These are phyloP conservation scores for Armadillidium nasatum DNA, from an alignment of 1,140 invertebrate genomes.

Conservation along the genomic window DNA sequence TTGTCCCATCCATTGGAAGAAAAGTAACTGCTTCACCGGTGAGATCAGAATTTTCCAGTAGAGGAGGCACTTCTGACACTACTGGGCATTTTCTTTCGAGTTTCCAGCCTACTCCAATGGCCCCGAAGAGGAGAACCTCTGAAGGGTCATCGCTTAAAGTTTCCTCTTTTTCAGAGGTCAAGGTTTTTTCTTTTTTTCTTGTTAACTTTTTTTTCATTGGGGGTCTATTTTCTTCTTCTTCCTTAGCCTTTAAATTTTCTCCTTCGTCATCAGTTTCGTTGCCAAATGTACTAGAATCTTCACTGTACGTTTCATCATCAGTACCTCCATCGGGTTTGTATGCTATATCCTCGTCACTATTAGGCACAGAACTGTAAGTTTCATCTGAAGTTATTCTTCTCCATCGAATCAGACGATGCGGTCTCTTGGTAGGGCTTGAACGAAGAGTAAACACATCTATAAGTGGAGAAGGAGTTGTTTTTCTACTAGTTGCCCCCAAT, in stretches of 20 bases:
- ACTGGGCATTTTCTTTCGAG: not conserved
- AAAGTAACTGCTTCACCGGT: not conserved
- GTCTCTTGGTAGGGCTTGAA: not conserved
- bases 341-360: not conserved
- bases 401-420: not conserved
- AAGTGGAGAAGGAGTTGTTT: not conserved
- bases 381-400: not conserved
- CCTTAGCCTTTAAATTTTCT: not conserved
- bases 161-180: not conserved
- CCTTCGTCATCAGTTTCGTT: not conserved
- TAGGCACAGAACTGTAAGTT: not conserved
- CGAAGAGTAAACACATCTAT: not conserved
- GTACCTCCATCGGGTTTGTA: not conserved
- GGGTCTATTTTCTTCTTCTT: not conserved
- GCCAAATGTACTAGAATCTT: not conserved
- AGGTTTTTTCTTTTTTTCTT: not conserved
- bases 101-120: not conserved
- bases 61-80: not conserved
- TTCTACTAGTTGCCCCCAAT: not conserved
- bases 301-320: not conserved
- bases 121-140: not conserved
- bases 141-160: not conserved
- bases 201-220: not conserved
- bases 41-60: not conserved
- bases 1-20: not conserved